Conservation (phyloP, 1,140 invertebrate species). For the Drosophila tropicalis region DNA sequence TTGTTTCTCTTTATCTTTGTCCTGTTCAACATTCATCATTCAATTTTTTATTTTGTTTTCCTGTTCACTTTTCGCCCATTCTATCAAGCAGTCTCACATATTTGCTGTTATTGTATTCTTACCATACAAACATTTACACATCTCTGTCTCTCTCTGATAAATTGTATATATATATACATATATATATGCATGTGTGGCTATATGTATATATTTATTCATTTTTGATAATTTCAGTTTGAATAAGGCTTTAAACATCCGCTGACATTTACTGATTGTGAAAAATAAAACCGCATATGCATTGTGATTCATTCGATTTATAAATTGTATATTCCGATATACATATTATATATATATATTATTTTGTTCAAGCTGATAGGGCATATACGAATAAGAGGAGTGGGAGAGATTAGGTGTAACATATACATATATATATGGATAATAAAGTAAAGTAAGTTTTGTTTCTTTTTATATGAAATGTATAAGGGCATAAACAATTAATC, state of each 20-base stretch:
- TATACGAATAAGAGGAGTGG: slow-evolving; percentile 9
- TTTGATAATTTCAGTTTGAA: slow-evolving; percentile 24
- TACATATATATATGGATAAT: slow-evolving; percentile 31
- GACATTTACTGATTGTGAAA: slow-evolving; percentile 53
- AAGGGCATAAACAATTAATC: slow-evolving; percentile 16
- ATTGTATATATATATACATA: slow-evolving; percentile 30
- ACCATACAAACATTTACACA: slow-evolving; percentile 30
- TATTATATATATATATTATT: slow-evolving; percentile 33
- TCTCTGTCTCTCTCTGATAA: slow-evolving; percentile 34
- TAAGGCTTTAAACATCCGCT: slow-evolving; percentile 76
- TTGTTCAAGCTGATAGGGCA: background rate
- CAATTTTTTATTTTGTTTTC: slow-evolving; percentile 12
- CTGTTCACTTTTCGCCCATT: slow-evolving; percentile 39
- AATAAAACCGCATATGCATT: slow-evolving; percentile 45
- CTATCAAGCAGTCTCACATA: slow-evolving; percentile 75
- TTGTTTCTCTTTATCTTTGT: slow-evolving; percentile 11
- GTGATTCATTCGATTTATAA: slow-evolving; percentile 41
- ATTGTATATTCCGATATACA: slow-evolving; percentile 44
- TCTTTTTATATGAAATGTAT: background rate
- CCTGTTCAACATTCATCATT: slow-evolving; percentile 11
- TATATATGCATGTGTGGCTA: slow-evolving; percentile 6
- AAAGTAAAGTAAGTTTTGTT: background rate
- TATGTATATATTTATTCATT: slow-evolving; percentile 42
- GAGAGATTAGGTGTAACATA: slow-evolving; percentile 4
- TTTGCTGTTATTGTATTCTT: slow-evolving; percentile 68